A percentile compares a stretch with the other conserved stretches of the same genome.
Conservation (phyloP, 2,888 invertebrate genomes). For the Nymphalis urticae region DNA sequence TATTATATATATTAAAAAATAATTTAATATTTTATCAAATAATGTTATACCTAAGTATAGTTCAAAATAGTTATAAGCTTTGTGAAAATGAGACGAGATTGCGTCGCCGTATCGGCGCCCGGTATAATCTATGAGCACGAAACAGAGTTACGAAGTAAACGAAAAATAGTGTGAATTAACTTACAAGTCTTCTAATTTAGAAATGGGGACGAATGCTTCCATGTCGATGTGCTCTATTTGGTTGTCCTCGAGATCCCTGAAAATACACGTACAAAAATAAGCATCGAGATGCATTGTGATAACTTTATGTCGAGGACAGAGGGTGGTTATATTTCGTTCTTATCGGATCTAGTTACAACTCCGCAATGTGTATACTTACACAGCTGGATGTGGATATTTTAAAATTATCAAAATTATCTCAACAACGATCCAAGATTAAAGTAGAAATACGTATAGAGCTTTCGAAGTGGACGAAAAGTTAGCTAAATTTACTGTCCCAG, state of each 20-base stretch:
- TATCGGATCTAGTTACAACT: conserved; percentile 1
- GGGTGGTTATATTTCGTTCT: neutral
- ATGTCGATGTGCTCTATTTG: conserved; percentile 91
- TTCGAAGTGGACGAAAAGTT: conserved; percentile 10
- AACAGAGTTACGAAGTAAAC: neutral
- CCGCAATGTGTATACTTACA: neutral
- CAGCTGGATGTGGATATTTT: too few relatives aligned
- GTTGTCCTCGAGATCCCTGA: conserved; percentile 94
- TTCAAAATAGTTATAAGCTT: neutral
- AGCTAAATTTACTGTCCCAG: conserved; percentile 10
- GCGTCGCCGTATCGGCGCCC: conserved; percentile 12
- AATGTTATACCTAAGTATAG: neutral
- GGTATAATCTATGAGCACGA: neutral
- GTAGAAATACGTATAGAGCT: neutral
- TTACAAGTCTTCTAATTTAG: conserved; percentile 93
- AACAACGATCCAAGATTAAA: neutral
- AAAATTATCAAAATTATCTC: neutral
- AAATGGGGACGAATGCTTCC: conserved; percentile 90
- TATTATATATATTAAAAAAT: too few relatives aligned
- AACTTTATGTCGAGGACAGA: neutral
- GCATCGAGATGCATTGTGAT: conserved; percentile 10
- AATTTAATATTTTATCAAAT: too few relatives aligned
- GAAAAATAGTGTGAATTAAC: conserved; percentile 50
- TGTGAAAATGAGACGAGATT: neutral
- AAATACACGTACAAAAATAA: conserved; percentile 45